phyloP scores from a whole-genome alignment of 2,797 vertebrate genomes.

The Nasua narica region DNA sequence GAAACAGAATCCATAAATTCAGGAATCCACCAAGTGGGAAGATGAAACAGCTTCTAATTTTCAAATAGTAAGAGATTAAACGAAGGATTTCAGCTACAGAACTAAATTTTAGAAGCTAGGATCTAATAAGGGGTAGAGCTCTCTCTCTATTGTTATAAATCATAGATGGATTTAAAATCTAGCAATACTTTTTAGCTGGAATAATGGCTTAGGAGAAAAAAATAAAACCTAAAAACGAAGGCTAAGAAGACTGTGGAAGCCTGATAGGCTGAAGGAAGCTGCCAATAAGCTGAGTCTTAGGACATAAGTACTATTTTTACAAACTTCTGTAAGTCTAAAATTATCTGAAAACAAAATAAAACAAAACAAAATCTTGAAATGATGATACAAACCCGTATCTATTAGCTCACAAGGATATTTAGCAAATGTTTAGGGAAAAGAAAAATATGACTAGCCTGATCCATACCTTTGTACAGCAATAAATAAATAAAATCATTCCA shows the following conservation, averaged over 20 bases:
- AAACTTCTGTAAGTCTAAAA: not conserved
- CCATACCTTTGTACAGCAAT: not conserved
- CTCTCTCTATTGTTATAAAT: not conserved
- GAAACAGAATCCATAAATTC: not conserved
- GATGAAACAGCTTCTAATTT: not conserved
- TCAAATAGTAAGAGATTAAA: not conserved
- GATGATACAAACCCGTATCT: not conserved
- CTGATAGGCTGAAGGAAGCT: not conserved
- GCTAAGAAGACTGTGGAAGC: not conserved
- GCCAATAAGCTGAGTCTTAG: not conserved
- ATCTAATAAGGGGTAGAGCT: not conserved
- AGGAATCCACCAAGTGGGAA: not conserved
- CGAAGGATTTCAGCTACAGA: not conserved
- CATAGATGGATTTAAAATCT: not conserved
- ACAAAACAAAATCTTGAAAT: not conserved
- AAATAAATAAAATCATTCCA: not conserved
- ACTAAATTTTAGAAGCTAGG: not conserved
- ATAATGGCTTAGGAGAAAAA: not conserved
- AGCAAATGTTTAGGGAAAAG: not conserved
- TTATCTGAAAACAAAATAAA: not conserved
- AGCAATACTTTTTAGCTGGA: not conserved
- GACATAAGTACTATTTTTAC: not conserved
- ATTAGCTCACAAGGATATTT: not conserved
- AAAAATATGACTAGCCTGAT: not conserved
- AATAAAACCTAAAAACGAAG: not conserved